These are phyloP conservation scores for Nesometra sesokonis DNA, from an alignment of 35 echinoderm and acorn worm species.

Conservation along the genomic window DNA sequence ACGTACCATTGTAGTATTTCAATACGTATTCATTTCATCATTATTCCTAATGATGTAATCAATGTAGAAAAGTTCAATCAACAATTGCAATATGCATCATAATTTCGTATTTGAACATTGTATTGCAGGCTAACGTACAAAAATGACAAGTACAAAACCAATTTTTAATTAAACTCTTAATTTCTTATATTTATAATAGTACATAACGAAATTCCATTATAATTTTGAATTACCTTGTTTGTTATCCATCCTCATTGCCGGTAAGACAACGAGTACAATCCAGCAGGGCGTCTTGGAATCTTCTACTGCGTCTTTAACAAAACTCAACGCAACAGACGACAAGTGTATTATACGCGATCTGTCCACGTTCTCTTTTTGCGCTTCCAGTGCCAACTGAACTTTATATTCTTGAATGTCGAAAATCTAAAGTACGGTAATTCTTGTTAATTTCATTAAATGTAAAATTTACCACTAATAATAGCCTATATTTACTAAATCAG, in stretches of 20 bases:
- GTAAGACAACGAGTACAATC: slow-evolving; percentile 65
- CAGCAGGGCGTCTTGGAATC: slow-evolving; percentile 78
- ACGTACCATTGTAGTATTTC: no score
- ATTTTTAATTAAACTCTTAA: no score
- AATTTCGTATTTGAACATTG: background rate
- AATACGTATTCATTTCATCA: no score
- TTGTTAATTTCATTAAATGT: no score
- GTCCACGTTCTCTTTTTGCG: slow-evolving; percentile 40
- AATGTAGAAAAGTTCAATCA: no score
- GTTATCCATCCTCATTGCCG: slow-evolving; percentile 54
- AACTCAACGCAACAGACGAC: slow-evolving; percentile 63
- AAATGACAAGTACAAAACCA: no score
- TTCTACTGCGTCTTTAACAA: slow-evolving; percentile 73
- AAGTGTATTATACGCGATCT: slow-evolving; percentile 32
- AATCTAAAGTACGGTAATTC: no score
- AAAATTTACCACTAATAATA: no score
- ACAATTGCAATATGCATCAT: background rate
- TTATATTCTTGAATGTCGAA: slow-evolving; percentile 88
- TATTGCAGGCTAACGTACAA: background rate
- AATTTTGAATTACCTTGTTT: slow-evolving; percentile 52
- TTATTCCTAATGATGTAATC: no score
- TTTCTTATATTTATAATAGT: no score
- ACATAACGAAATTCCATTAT: no score
- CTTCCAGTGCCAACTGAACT: slow-evolving; percentile 59
- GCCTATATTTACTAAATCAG: no score